phyloP scores from a whole-genome alignment of 2,113 vertebrate species.

The Bubalus kerabau region DNA sequence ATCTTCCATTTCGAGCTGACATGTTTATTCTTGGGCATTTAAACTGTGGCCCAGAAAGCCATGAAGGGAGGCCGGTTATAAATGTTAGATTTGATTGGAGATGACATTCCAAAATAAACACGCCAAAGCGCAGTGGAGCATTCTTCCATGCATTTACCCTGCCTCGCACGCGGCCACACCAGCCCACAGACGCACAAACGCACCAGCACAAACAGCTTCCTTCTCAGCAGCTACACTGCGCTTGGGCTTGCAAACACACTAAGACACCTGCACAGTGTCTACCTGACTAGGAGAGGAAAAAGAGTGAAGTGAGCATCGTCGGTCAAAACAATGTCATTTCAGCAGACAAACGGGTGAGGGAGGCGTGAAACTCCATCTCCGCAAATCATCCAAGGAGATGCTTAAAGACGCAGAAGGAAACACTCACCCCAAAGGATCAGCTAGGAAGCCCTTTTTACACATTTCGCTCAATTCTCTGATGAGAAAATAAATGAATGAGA shows the following conservation, averaged over 20 bases:
- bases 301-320: not conserved
- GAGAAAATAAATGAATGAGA: slow-evolving; percentile 35
- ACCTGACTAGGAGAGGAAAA: not conserved
- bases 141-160: not conserved
- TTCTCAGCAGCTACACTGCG: not conserved
- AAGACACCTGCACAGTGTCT: not conserved
- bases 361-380: not conserved
- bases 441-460: not conserved
- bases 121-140: not conserved
- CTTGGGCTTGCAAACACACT: not conserved
- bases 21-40: slow-evolving; percentile 73
- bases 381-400: not conserved
- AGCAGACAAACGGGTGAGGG: not conserved
- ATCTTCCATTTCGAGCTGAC: slow-evolving; percentile 64
- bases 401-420: not conserved
- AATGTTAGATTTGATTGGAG: slow-evolving; percentile 72
- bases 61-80: slow-evolving; percentile 55
- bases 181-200: not conserved
- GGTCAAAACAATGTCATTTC: not conserved
- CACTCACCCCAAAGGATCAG: not conserved
- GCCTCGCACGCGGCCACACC: not conserved
- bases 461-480: not conserved
- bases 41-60: slow-evolving; percentile 48
- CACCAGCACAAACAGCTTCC: not conserved
- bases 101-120: slow-evolving; percentile 76